phyloP scores from a whole-genome alignment of 92 coral and sea anemone species.

The Parazoanthus darwini region DNA sequence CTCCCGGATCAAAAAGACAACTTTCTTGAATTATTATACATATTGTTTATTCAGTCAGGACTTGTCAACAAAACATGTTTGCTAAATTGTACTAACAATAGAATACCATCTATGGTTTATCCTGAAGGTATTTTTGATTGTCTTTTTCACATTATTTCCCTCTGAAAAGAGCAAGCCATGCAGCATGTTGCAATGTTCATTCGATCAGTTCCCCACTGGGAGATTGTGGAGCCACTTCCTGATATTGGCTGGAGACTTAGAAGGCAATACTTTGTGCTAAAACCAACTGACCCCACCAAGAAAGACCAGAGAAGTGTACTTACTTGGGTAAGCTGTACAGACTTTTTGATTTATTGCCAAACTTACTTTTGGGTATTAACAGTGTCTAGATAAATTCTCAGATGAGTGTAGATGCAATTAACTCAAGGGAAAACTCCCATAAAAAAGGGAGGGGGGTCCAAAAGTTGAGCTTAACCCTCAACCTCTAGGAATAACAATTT shows the following conservation, averaged over 20 bases:
- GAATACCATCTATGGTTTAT: too few relatives aligned
- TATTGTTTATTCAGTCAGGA: too few relatives aligned
- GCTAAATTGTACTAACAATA: neutral
- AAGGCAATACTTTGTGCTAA: slow-evolving; percentile 81
- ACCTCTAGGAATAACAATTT: too few relatives aligned
- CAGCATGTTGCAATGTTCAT: slow-evolving; percentile 98
- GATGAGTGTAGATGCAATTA: too few relatives aligned
- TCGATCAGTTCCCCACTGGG: slow-evolving; percentile 97
- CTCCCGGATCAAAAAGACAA: too few relatives aligned
- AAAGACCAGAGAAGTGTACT: slow-evolving; percentile 85
- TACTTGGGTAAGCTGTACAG: slow-evolving; percentile 71
- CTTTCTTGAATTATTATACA: too few relatives aligned
- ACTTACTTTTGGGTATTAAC: too few relatives aligned
- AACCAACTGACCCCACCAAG: slow-evolving; percentile 80
- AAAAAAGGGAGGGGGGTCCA: neutral
- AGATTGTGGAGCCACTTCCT: slow-evolving; percentile 82
- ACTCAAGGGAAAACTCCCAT: too few relatives aligned
- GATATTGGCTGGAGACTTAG: slow-evolving; percentile 95
- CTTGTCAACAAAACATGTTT: neutral
- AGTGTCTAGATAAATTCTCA: too few relatives aligned
- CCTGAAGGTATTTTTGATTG: neutral
- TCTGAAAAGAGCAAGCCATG: slow-evolving; percentile 65
- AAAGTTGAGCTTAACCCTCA: neutral
- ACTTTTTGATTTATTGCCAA: too few relatives aligned
- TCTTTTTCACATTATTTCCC: neutral